Percentiles rank a stretch among this genome's conserved stretches.
phyloP scores from a whole-genome alignment of 2,888 invertebrate genomes.

The Electrophaes corylata region DNA sequence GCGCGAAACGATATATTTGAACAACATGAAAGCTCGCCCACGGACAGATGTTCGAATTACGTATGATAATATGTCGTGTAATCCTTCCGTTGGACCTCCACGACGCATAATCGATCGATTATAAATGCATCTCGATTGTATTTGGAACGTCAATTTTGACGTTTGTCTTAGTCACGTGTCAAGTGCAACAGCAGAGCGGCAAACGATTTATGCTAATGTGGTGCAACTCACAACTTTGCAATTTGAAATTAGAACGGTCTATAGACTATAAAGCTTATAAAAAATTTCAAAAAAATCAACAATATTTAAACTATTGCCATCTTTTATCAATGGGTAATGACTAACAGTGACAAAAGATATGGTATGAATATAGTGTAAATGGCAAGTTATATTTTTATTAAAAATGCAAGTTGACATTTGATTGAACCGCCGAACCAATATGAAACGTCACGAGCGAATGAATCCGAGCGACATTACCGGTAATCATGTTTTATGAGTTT shows the following conservation, averaged over 20 bases:
- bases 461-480: slow-evolving; percentile 69
- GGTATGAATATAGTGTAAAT: slow-evolving; percentile 24
- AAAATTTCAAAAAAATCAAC: slow-evolving; percentile 17
- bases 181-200: slow-evolving; percentile 21
- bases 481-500: slow-evolving; percentile 79
- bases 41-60: slow-evolving; percentile 77
- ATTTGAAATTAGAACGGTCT: not conserved
- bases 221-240: not conserved
- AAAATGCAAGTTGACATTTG: slow-evolving; percentile 40
- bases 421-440: slow-evolving; percentile 40
- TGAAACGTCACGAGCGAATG: slow-evolving; percentile 34
- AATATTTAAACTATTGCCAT: too few species aligned
- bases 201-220: not conserved
- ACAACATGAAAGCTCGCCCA: slow-evolving; percentile 75
- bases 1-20: slow-evolving; percentile 44
- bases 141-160: slow-evolving; percentile 49
- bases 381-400: slow-evolving; percentile 38
- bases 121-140: slow-evolving; percentile 55
- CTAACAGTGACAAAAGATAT: too few species aligned
- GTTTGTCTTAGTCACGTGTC: slow-evolving; percentile 45
- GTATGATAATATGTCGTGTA: slow-evolving; percentile 78
- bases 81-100: slow-evolving; percentile 81
- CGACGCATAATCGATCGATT: slow-evolving; percentile 71
- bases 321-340: too few species aligned
- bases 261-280: not conserved